A percentile compares a stretch with the other conserved stretches of the same genome.
These are phyloP conservation scores for Pluvianellus socialis DNA, from an alignment of 2,113 vertebrate species.

Conservation along the genomic window DNA sequence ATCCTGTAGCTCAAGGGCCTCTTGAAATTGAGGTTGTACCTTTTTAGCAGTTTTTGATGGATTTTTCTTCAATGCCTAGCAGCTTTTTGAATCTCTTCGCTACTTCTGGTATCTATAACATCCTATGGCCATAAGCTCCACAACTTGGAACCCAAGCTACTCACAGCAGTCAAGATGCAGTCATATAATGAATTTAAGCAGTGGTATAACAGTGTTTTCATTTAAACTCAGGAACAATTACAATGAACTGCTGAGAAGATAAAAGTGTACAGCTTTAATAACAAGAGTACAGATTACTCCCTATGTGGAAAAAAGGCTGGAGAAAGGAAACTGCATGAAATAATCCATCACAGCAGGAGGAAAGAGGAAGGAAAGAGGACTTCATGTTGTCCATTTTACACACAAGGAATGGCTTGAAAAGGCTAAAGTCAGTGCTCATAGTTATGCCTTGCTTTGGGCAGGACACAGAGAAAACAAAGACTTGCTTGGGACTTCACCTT, in stretches of 20 bases:
- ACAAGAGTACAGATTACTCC: neutral
- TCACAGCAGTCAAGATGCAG: neutral
- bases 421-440: neutral
- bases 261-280: neutral
- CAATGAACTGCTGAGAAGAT: neutral
- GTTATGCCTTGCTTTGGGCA: neutral
- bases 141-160: neutral
- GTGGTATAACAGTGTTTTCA: neutral
- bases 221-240: neutral
- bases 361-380: neutral
- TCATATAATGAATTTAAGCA: neutral
- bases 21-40: neutral
- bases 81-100: neutral
- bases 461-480: neutral
- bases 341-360: neutral
- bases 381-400: neutral
- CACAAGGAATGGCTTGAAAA: neutral
- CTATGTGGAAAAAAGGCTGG: neutral
- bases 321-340: neutral
- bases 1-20: neutral
- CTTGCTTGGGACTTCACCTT: neutral
- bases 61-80: neutral
- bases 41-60: neutral
- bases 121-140: neutral
- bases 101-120: neutral